Conservation (phyloP, 2,888 invertebrate genomes). For the Cephus nigrinus region DNA sequence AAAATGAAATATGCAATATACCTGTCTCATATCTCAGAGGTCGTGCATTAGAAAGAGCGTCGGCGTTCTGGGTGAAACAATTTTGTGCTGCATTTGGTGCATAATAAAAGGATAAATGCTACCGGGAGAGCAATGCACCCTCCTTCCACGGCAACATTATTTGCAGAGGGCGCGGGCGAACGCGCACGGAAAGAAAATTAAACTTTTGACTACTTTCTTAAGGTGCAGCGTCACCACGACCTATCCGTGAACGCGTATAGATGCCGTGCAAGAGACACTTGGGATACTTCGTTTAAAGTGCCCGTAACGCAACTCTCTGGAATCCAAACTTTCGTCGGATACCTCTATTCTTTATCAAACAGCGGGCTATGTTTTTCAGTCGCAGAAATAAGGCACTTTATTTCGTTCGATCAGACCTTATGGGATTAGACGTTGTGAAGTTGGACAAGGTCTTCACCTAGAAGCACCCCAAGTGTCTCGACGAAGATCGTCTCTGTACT, state of each 20-base stretch:
- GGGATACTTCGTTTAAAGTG: not conserved
- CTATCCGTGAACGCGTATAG: too few relatives aligned
- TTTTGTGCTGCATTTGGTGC: constrained; percentile 29
- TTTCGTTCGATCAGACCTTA: not conserved
- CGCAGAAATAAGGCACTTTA: not conserved
- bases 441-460: constrained; percentile 14
- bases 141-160: not conserved
- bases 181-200: constrained; percentile 41
- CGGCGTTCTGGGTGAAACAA: constrained; percentile 22
- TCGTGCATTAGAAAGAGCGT: not conserved
- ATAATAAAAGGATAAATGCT: constrained; percentile 40
- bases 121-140: constrained; percentile 10
- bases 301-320: too few relatives aligned
- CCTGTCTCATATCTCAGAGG: constrained; percentile 5
- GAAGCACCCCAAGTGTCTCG: constrained; percentile 32
- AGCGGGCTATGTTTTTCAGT: not conserved
- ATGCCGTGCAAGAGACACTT: not conserved
- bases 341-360: not conserved
- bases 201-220: constrained; percentile 50
- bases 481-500: constrained; percentile 33
- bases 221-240: not conserved
- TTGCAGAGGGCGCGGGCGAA: constrained; percentile 12
- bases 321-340: too few relatives aligned
- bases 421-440: not conserved
- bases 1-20: constrained; percentile 1